phyloP scores from a whole-genome alignment of 2,888 invertebrate genomes.

The Augochlorella aurata region DNA sequence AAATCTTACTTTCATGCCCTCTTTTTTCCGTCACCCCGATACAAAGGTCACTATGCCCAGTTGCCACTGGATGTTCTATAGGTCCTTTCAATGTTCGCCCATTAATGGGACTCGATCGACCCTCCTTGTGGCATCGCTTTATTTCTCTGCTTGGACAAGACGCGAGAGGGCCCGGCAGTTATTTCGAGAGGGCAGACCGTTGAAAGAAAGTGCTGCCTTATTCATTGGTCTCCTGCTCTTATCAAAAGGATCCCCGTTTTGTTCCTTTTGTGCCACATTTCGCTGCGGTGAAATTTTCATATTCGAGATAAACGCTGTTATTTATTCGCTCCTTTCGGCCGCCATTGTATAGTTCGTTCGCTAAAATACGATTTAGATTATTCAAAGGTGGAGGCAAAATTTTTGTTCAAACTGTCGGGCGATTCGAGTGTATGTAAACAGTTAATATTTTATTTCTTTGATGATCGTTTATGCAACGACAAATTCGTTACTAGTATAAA shows the following conservation, averaged over 20 bases:
- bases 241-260: slow-evolving; percentile 46
- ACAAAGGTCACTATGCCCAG: slow-evolving; percentile 68
- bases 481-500: neutral
- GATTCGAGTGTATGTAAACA: neutral
- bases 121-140: slow-evolving; percentile 62
- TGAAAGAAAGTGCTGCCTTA: slow-evolving; percentile 62
- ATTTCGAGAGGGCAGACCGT: slow-evolving; percentile 57
- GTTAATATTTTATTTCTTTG: neutral
- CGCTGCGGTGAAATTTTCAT: slow-evolving; percentile 24
- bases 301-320: slow-evolving; percentile 23
- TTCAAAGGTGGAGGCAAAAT: neutral
- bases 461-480: no score
- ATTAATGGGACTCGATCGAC: slow-evolving; percentile 76
- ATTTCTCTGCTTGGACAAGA: slow-evolving; percentile 68
- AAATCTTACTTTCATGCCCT: slow-evolving; percentile 53
- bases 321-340: neutral
- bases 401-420: neutral
- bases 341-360: no score
- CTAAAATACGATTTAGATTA: neutral
- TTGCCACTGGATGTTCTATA: slow-evolving; percentile 59
- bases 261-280: slow-evolving; percentile 28
- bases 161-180: slow-evolving; percentile 61
- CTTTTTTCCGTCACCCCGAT: slow-evolving; percentile 62
- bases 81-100: slow-evolving; percentile 67
- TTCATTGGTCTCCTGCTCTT: slow-evolving; percentile 55